A percentile compares a stretch with the other conserved stretches of the same genome.
These are phyloP conservation scores for Protobothrops flavoviridis DNA, from an alignment of 2,113 vertebrate genomes.

Conservation along the genomic window DNA sequence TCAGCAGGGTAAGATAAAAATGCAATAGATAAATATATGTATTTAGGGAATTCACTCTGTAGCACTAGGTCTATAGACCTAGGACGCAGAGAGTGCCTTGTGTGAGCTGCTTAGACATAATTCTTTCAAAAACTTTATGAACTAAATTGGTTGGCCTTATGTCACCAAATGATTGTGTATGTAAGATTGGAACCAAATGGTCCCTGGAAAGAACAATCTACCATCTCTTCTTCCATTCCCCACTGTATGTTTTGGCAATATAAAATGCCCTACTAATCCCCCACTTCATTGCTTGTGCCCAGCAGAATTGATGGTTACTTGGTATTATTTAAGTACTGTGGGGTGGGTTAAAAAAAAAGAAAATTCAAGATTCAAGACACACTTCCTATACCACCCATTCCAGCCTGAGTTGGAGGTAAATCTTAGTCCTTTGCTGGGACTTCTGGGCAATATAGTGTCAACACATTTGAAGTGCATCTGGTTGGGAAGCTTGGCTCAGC, in stretches of 20 bases:
- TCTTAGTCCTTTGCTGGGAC: not conserved
- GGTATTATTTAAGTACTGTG: not conserved
- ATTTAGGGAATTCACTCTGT: not conserved
- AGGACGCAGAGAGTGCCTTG: not conserved
- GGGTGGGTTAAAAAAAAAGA: not conserved
- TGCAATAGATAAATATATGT: not conserved
- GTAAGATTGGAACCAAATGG: not conserved
- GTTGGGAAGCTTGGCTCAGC: not conserved
- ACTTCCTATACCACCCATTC: not conserved
- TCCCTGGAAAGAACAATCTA: not conserved
- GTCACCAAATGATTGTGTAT: not conserved
- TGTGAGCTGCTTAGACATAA: not conserved
- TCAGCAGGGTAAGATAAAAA: not conserved
- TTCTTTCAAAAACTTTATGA: not conserved
- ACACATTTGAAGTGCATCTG: not conserved
- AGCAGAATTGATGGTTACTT: not conserved
- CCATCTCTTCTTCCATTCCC: not conserved
- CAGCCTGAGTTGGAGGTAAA: not conserved
- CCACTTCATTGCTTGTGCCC: not conserved
- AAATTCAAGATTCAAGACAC: not conserved
- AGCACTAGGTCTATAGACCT: not conserved
- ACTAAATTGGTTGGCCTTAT: not conserved
- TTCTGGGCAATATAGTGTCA: not conserved
- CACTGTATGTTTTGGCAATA: not conserved
- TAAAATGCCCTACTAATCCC: not conserved